Evolutionary conservation across 35 echinoderm and acorn worm species (phyloP), one percentile per base, ranked within the genome.

Genomic region (Strongylocentrotus purpuratus): DNA sequence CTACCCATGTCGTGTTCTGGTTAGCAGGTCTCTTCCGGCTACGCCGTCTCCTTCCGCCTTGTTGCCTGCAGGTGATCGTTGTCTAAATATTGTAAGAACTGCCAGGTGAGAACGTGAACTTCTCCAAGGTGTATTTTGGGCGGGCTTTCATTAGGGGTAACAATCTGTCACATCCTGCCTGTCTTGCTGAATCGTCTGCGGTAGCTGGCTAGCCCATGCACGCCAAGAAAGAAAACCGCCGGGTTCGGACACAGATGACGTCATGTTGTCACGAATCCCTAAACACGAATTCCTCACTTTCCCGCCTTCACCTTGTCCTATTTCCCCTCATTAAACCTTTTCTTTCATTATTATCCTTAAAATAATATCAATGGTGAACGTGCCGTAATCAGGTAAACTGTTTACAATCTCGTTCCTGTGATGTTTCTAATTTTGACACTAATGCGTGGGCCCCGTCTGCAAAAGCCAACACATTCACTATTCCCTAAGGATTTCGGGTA

Each of bases 11-110:
- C 65, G 20, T 78, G 50, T 78, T 78, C 25, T 8, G 25, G 65
- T 28, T 5, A 28, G 22, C 7, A n/a, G 65, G 65, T 28, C 65
- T 78, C 65, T n/a, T 28, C 65, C 28, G 65, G 65, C 65, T n/a
- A 78, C 20, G 65, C 65, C 65, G 20, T 28, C 65, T 78, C 28
- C 65, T 78, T 78, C 65, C 65, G 65, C 65, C 18, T 78, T 8
- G 65, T 78, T 78, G 65, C 65, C 65, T 78, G 22, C 65, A 78
- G 65, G 65, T 78, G 65, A 78, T 78, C 65, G 65, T 78, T 78
- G 65, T 78, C 65, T 78, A 78, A 78, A 78, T 78, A 78, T 78
- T 78, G n/a, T 78, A 78, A 78, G 20, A 78, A 78, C 65, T 22
- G 65, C 65, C 65, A 78, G 65, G 65, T 78, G 65, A 78, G 65